Conservation (phyloP, 2,113 vertebrate species). For the Acinonyx jubatus region DNA sequence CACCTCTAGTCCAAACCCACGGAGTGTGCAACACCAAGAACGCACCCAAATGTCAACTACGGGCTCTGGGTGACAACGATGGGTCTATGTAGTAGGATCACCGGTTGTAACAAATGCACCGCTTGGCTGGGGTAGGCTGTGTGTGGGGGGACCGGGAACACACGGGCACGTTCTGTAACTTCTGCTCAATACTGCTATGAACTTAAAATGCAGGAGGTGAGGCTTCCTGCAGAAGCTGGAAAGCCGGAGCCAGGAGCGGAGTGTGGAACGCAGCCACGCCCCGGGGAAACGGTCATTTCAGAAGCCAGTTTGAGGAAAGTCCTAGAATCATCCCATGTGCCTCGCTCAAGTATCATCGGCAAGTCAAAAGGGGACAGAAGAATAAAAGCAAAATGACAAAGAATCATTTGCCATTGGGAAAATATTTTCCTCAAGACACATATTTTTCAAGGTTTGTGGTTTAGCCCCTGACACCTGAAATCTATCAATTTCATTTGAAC, state of each 20-base stretch:
- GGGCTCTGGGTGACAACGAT: neutral
- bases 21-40: neutral
- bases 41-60: neutral
- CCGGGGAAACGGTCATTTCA: neutral
- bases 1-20: neutral
- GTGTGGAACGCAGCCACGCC: accelerated
- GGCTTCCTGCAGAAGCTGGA: neutral
- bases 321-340: neutral
- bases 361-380: neutral
- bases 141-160: accelerated
- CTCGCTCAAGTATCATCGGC: neutral
- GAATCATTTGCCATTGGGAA: neutral
- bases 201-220: neutral
- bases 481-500: neutral
- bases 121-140: neutral
- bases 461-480: neutral
- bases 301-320: neutral
- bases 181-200: neutral
- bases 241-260: too few species aligned
- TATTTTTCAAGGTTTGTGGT: conserved; percentile 33
- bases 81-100: accelerated
- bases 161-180: neutral
- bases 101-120: accelerated
- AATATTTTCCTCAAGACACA: neutral
- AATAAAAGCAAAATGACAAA: neutral